phyloP scores from a whole-genome alignment of 2,797 vertebrate genomes.

The Chanos chanos region DNA sequence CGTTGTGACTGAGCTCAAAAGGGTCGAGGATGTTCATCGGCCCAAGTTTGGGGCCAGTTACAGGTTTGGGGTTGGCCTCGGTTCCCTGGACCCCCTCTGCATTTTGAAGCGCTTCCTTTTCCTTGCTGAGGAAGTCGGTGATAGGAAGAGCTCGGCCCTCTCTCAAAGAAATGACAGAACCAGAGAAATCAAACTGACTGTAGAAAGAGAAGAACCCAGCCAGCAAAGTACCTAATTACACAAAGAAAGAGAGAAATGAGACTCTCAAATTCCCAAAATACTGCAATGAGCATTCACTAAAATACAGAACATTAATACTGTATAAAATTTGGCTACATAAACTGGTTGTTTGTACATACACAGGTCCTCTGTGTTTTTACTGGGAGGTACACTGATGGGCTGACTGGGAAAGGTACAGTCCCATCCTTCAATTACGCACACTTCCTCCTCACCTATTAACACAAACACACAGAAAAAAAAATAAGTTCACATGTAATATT shows the following conservation, averaged over 20 bases:
- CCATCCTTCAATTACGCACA: slow-evolving; percentile 80
- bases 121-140: slow-evolving; percentile 56
- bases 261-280: background rate
- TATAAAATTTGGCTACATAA: background rate
- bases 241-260: background rate
- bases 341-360: slow-evolving; percentile 67
- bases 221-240: slow-evolving; percentile 73
- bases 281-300: too few species aligned
- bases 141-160: slow-evolving; percentile 69
- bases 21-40: slow-evolving; percentile 87
- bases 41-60: slow-evolving; percentile 60
- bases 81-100: slow-evolving; percentile 24
- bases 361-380: slow-evolving; percentile 75
- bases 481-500: background rate
- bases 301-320: too few species aligned
- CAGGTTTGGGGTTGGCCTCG: slow-evolving; percentile 22
- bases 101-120: slow-evolving; percentile 16
- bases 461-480: background rate
- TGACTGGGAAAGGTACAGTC: slow-evolving; percentile 88
- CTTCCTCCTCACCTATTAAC: slow-evolving; percentile 76
- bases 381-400: slow-evolving; percentile 69
- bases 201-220: slow-evolving; percentile 83
- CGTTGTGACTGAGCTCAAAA: slow-evolving; percentile 89
- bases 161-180: slow-evolving; percentile 72
- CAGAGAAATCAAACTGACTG: slow-evolving; percentile 74